A percentile compares a stretch with the other conserved stretches of the same genome.
Evolutionary conservation across 2,888 invertebrate species (phyloP).

Genomic region (Drosophila crucigera): DNA sequence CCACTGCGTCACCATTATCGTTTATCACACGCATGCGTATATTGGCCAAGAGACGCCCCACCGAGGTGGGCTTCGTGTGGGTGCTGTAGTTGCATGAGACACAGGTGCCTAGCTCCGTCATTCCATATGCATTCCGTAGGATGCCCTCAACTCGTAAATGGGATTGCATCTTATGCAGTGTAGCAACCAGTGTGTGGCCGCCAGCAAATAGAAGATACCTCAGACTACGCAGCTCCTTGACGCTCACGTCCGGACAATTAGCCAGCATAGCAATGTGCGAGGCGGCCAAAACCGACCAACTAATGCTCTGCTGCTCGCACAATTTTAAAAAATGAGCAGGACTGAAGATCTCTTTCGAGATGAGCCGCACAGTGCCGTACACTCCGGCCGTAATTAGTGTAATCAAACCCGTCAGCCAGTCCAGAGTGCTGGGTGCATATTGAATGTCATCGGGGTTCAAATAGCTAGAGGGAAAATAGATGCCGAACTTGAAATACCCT

Average conservation of each 20-base stretch:
- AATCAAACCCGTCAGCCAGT: conserved; percentile 65
- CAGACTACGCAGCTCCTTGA: conserved; percentile 55
- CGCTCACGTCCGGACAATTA: conserved; percentile 45
- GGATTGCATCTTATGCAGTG: conserved; percentile 58
- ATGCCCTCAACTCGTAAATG: conserved; percentile 46
- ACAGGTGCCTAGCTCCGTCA: conserved; percentile 69
- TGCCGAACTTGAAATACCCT: not conserved
- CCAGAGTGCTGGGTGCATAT: conserved; percentile 71
- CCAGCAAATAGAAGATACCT: conserved; percentile 67
- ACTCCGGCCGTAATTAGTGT: conserved; percentile 63
- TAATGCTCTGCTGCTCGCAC: conserved; percentile 68
- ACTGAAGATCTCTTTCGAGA: conserved; percentile 63
- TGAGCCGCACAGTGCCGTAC: conserved; percentile 67
- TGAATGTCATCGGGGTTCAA: conserved; percentile 59
- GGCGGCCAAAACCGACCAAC: conserved; percentile 60
- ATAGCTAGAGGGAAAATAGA: conserved; percentile 39
- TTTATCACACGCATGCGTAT: conserved; percentile 67
- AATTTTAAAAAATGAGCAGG: conserved; percentile 61
- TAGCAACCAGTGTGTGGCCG: conserved; percentile 60
- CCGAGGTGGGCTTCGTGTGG: conserved; percentile 61
- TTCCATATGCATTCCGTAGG: conserved; percentile 73
- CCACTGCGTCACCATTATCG: conserved; percentile 62
- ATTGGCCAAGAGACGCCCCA: conserved; percentile 66
- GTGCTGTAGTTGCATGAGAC: conserved; percentile 49
- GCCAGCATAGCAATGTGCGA: conserved; percentile 69